Evolutionary conservation across 2,888 invertebrate genomes (phyloP), one percentile per base, ranked within the genome.

Genomic region (Macropis europaea): DNA sequence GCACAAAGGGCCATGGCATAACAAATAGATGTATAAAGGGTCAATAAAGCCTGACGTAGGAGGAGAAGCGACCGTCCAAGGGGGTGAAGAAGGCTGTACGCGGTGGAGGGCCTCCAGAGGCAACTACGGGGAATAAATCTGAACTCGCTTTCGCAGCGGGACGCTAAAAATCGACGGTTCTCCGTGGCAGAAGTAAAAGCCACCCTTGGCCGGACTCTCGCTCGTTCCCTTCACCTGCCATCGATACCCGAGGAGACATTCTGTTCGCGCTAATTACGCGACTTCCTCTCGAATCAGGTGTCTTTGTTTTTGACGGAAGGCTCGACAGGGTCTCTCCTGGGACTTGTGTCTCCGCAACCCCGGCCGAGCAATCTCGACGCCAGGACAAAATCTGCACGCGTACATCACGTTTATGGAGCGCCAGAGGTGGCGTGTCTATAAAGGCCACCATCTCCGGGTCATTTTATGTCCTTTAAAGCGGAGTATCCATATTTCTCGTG

Each of bases 21-120:
- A 90, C 89, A 90, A 89, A 90, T 90, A 89, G 90, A 89, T 86
- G 89, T 88, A 89, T 89, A 90, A 90, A 90, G 90, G 90, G 89
- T 90, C 90, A 90, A 90, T 90, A 89, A 89, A 90, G 87, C 85
- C 83, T 66, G 75, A 72, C 82, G 85, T 76, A 83, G 82, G 82
- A 83, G 84, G 82, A 82, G 83, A 77, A 57, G 59, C 56, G 77
- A 66, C 69, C 73, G 73, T 66, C 76, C 66, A 73, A 68, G 72
- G 70, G 63, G 78, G 67, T 59, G 71, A 64, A 72, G 70, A 52
- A 64, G 63, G 68, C 67, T 56, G 73, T 52, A 53, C 67, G 77
- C 71, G 73, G 81, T 77, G 79, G 81, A 85, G 81, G 83, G 85
- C 86, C 86, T 85, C 88, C 83, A 78, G 86, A 84, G 87, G 86